Conservation (phyloP, 1,140 invertebrate genomes). For the Ceratitis capitata region DNA sequence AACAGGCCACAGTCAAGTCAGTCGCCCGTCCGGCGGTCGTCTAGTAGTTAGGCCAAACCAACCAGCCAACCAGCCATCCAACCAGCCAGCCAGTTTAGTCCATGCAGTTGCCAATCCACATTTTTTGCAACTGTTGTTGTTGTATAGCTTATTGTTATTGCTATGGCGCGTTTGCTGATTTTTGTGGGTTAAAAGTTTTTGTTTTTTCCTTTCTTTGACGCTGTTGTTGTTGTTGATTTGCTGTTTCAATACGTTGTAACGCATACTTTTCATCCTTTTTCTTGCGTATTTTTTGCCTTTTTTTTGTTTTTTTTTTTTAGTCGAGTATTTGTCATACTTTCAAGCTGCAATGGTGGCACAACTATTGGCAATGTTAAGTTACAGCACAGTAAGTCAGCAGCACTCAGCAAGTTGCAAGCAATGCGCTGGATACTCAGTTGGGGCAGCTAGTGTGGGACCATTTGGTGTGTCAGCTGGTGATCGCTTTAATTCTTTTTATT, state of each 20-base stretch:
- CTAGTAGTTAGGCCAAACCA: not conserved
- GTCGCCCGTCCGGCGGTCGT: not conserved
- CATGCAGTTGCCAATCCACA: not conserved
- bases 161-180: not conserved
- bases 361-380: constrained; percentile 27
- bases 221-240: not conserved
- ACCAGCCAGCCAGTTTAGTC: not conserved
- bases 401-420: not conserved
- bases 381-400: not conserved
- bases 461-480: not conserved
- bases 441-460: not conserved
- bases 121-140: not conserved
- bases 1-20: too few relatives aligned
- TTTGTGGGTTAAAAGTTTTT: constrained; percentile 28
- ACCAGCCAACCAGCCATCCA: too few relatives aligned
- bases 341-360: not conserved
- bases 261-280: not conserved
- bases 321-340: constrained; percentile 40
- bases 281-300: not conserved
- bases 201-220: not conserved
- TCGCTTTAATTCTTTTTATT: not conserved
- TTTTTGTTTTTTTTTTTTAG: not conserved
- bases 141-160: not conserved
- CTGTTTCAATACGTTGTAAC: not conserved
- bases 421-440: not conserved